Evolutionary conservation across 2,113 vertebrate genomes (phyloP), one percentile per base, ranked within the genome.

Genomic region (Toxotes chatareus): DNA sequence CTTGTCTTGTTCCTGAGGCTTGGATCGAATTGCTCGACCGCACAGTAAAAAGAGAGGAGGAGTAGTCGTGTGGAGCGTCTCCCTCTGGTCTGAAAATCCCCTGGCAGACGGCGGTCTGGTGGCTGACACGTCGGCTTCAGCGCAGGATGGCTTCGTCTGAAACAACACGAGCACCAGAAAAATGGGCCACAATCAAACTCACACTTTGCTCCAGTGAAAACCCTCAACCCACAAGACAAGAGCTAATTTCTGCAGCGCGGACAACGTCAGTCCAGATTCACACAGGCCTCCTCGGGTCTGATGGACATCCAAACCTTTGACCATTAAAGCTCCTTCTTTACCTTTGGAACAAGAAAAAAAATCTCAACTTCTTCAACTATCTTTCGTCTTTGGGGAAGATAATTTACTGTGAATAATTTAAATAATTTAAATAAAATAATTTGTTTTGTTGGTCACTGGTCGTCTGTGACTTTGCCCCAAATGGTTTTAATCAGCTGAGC

Each of bases 1-100:
- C 82, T 89, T 11, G 64, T 92, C 74, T 89, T 73, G 46, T 93
- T 93, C 74, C 79, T 86, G 82, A 86, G 85, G 65, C 80, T 90
- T 86, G 79, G 81, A 92, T 95, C 93, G 51, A 92, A 74, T 95
- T 94, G 77, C 21, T 85, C 68, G 60, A 86, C 86, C 82, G 62
- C 84, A 85, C 3, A 76, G 63, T 87, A 88, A 95, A 94, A 88
- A 80, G 69, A 85, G 65, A 81, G 83, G 63, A 76, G 77, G 51
- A 83, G 79, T 34, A 78, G 82, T 71, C 13, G 74, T 70, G 73
- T 47, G n/a, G 46, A 69, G 80, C 70, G 4, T 85, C 78, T 77
- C 76, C 88, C 92, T 84, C 86, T 71, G 79, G 53, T 90, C 88
- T 78, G 57, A 85, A 91, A 80, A 91, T 59, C 87, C 92, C 91